Base-by-base conservation (phyloP, 2,113 vertebrate genomes). In the Ictalurus punctatus region DNA sequence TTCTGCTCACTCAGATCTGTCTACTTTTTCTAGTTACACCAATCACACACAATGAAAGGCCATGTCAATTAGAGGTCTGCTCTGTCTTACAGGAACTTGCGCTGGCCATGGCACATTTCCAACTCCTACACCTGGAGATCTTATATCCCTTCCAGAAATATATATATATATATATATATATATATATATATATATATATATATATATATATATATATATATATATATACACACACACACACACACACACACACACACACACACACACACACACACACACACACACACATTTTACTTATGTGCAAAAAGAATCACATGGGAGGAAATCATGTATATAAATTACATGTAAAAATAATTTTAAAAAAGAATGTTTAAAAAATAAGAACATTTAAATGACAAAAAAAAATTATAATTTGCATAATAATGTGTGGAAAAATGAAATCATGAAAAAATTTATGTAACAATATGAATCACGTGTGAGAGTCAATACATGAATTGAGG, bases 41-140 rank as follows among this genome's bases (percentile, higher is more conserved):
- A 97, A 97, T 97, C 95, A 96, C 94, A 96, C 95, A 95, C 95
- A 96, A 96, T 97, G 97, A 97, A 96, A 97, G 96, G 97, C 95
- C 97, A 97, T 96, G 97, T 98, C 97, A 97, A 95, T 96, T 95
- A 96, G 96, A 95, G 94, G 94, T 87, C 93, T 94, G 93, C 95
- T 96, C 96, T 94, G 96, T 97, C 96, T 30, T 78, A 96, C 93
- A 91, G 93, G 89, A 92, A 95, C 96, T 94, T 96, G 96, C 96
- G 96, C 93, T 91, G 92, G 91, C 93, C 92, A 92, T 92, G 89
- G 89, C 89, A 92, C 93, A 93, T 93, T 92, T 91, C 92, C 94
- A 92, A 92, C 87, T 89, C 89, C 91, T 93, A 95, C 63, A 80
- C 91, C 93, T 93, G 92, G 87, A 90, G 90, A 91, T 91, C 76